Percentiles rank a stretch among this genome's conserved stretches.
Evolutionary conservation across 2,797 vertebrate genomes (phyloP).

Genomic region (Spheniscus humboldti): DNA sequence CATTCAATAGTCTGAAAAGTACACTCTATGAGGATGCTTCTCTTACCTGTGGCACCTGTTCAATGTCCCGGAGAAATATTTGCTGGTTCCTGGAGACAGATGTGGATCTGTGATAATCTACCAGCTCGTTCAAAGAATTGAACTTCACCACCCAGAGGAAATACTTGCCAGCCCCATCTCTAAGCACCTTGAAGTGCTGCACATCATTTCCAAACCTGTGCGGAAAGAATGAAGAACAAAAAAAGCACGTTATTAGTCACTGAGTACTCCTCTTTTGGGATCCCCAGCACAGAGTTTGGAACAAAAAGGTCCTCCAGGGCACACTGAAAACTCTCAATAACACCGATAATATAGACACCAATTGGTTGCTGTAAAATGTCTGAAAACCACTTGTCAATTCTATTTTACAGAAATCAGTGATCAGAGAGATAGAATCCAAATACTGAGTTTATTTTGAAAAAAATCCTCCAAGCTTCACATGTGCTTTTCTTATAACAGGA

Average conservation of each 20-base stretch:
- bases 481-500: not conserved
- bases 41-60: constrained; percentile 95
- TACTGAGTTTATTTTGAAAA: not conserved
- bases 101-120: constrained; percentile 97
- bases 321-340: not conserved
- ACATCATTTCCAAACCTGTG: constrained; percentile 96
- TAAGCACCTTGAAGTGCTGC: constrained; percentile 98
- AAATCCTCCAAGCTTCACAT: not conserved
- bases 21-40: not conserved
- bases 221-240: not conserved
- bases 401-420: not conserved
- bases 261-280: not conserved
- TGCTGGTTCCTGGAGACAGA: constrained; percentile 99
- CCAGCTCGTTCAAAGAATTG: constrained; percentile 97
- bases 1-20: not conserved
- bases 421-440: not conserved
- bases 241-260: not conserved
- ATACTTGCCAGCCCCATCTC: constrained; percentile 97
- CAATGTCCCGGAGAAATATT: constrained; percentile 97
- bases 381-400: not conserved
- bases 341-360: not conserved
- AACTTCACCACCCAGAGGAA: constrained; percentile 99
- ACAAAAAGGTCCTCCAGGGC: not conserved
- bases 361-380: not conserved
- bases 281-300: not conserved